Evolutionary conservation across 2,113 vertebrate genomes (phyloP).

Genomic region (Sceloporus undulatus): DNA sequence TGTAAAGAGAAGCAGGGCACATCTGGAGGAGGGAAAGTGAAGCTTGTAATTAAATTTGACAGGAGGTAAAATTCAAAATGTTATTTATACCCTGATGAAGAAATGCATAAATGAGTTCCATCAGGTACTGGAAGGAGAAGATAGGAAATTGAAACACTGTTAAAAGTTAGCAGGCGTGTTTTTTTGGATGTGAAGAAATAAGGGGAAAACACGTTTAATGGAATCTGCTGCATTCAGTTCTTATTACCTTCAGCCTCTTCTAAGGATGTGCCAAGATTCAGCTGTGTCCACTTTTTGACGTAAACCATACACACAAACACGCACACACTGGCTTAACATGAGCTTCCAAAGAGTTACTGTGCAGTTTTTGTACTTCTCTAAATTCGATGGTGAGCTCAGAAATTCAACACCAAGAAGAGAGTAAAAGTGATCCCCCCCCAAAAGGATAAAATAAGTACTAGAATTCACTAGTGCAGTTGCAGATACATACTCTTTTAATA

Average conservation of each 20-base stretch:
- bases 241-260: background rate
- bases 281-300: too few species aligned
- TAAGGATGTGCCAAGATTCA: background rate
- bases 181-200: background rate
- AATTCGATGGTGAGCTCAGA: too few species aligned
- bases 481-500: too few species aligned
- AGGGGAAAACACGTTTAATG: background rate
- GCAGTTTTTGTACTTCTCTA: too few species aligned
- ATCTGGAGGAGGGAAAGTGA: conserved; percentile 6
- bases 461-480: too few species aligned
- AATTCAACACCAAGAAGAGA: too few species aligned
- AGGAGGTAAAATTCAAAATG: conserved; percentile 42
- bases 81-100: conserved; percentile 46
- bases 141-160: background rate
- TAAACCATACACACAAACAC: too few species aligned
- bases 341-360: too few species aligned
- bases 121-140: conserved; percentile 30
- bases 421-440: too few species aligned
- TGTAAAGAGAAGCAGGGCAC: conserved; percentile 38
- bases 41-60: conserved; percentile 58
- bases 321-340: too few species aligned
- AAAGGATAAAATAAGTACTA: too few species aligned
- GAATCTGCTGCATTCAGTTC: background rate
- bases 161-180: too few species aligned
- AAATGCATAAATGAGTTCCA: conserved; percentile 33